Evolutionary conservation across 2,888 invertebrate genomes (phyloP).

Genomic region (Meiosimyza decipiens): DNA sequence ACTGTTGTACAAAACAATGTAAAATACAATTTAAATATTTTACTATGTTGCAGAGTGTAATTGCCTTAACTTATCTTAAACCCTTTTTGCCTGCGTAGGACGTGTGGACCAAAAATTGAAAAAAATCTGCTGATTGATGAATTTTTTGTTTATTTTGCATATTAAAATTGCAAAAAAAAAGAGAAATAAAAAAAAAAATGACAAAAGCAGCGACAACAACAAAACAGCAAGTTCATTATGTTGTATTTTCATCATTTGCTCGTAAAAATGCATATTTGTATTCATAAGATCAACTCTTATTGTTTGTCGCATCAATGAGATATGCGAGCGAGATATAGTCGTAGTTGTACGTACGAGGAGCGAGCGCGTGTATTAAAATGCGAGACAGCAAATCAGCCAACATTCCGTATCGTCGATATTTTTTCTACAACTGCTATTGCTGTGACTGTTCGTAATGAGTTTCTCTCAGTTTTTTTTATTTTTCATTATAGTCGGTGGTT

Average conservation of each 20-base stretch:
- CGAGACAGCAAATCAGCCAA: constrained; percentile 17
- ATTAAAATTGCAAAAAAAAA: constrained; percentile 7
- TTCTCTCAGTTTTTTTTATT: no score
- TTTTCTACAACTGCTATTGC: no score
- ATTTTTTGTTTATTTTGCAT: constrained; percentile 23
- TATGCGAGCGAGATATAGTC: background rate
- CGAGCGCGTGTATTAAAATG: constrained; percentile 14
- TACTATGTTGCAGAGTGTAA: background rate
- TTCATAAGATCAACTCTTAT: constrained; percentile 17
- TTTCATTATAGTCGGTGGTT: no score
- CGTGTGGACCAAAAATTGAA: background rate
- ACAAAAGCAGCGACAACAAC: constrained; percentile 9
- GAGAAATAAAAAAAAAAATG: constrained; percentile 7
- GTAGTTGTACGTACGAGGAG: background rate
- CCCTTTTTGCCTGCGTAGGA: background rate
- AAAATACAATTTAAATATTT: no score
- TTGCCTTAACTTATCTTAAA: background rate
- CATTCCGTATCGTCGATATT: constrained; percentile 2
- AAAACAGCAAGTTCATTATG: constrained; percentile 11
- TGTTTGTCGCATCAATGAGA: constrained; percentile 3
- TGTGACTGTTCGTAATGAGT: no score
- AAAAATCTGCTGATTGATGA: constrained; percentile 33
- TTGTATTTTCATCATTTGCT: constrained; percentile 4
- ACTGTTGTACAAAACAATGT: no score
- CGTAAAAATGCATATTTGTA: constrained; percentile 25